Conservation (phyloP, 2,888 invertebrate genomes). For the Phlogophora meticulosa region DNA sequence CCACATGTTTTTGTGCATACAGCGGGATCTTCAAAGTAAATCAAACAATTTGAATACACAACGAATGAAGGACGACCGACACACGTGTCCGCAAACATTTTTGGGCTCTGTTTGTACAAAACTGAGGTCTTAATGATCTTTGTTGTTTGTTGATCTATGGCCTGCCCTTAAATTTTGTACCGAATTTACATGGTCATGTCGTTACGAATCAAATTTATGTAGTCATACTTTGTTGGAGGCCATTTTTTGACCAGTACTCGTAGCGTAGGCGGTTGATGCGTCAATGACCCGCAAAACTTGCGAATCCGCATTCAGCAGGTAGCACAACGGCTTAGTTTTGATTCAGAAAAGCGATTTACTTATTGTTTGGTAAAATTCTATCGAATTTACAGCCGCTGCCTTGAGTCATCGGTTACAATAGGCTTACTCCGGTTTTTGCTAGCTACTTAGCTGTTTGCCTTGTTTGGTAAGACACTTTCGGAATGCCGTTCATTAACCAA, state of each 20-base stretch:
- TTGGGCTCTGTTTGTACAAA: slow-evolving; percentile 81
- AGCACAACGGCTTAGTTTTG: slow-evolving; percentile 74
- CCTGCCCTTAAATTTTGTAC: slow-evolving; percentile 60
- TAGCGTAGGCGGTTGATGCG: slow-evolving; percentile 88
- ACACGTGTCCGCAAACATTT: slow-evolving; percentile 87
- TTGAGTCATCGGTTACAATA: slow-evolving; percentile 59
- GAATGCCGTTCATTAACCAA: slow-evolving; percentile 46
- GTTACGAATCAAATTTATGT: slow-evolving; percentile 57
- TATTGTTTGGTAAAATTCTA: slow-evolving; percentile 72
- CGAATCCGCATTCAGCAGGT: slow-evolving; percentile 89
- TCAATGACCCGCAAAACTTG: slow-evolving; percentile 90
- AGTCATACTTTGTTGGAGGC: slow-evolving; percentile 63
- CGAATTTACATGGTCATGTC: slow-evolving; percentile 52
- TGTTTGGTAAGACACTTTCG: slow-evolving; percentile 54
- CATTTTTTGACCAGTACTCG: slow-evolving; percentile 81
- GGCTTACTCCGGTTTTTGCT: slow-evolving; percentile 38
- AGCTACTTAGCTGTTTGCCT: slow-evolving; percentile 48
- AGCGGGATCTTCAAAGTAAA: slow-evolving; percentile 84
- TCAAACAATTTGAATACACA: slow-evolving; percentile 81
- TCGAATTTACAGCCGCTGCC: slow-evolving; percentile 57
- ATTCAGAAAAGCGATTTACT: slow-evolving; percentile 73
- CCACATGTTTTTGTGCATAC: slow-evolving; percentile 76
- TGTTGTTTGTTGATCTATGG: slow-evolving; percentile 72
- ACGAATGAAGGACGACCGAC: slow-evolving; percentile 80
- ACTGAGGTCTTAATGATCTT: slow-evolving; percentile 76